A percentile compares a stretch with the other conserved stretches of the same genome.
Evolutionary conservation across 2,888 invertebrate species (phyloP).

Genomic region (Scaptomyza reducta): DNA sequence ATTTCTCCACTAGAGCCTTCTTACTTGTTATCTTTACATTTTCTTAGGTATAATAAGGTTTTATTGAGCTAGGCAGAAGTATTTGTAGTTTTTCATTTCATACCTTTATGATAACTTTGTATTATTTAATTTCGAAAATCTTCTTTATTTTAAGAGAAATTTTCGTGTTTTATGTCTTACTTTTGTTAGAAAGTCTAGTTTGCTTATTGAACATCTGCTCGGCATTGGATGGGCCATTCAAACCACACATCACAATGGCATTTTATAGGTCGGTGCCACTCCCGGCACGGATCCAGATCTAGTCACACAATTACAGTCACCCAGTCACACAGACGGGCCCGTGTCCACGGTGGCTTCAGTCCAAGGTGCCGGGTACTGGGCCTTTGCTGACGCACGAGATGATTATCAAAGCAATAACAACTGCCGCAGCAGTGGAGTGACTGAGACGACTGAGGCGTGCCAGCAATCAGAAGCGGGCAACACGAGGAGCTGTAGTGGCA

Average conservation of each 20-base stretch:
- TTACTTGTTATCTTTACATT: too few species aligned
- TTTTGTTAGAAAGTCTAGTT: constrained; percentile 12
- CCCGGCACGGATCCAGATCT: constrained; percentile 11
- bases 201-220: constrained; percentile 8
- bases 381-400: constrained; percentile 79
- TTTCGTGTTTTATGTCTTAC: too few species aligned
- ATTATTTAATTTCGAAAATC: too few species aligned
- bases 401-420: constrained; percentile 62
- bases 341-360: constrained; percentile 39
- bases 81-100: too few species aligned
- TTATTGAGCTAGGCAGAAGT: too few species aligned
- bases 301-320: constrained; percentile 1
- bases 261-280: constrained; percentile 33
- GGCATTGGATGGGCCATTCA: constrained; percentile 16
- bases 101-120: too few species aligned
- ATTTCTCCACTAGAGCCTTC: too few species aligned
- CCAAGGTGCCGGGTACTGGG: constrained; percentile 50
- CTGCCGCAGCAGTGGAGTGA: neutral
- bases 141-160: too few species aligned
- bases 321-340: neutral
- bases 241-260: constrained; percentile 38
- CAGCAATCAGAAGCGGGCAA: constrained; percentile 55
- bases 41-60: too few species aligned
- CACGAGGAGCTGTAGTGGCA: constrained; percentile 69
- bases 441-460: constrained; percentile 26